Conservation (phyloP, 2,113 vertebrate genomes). For the Actenoides lindsayi region DNA sequence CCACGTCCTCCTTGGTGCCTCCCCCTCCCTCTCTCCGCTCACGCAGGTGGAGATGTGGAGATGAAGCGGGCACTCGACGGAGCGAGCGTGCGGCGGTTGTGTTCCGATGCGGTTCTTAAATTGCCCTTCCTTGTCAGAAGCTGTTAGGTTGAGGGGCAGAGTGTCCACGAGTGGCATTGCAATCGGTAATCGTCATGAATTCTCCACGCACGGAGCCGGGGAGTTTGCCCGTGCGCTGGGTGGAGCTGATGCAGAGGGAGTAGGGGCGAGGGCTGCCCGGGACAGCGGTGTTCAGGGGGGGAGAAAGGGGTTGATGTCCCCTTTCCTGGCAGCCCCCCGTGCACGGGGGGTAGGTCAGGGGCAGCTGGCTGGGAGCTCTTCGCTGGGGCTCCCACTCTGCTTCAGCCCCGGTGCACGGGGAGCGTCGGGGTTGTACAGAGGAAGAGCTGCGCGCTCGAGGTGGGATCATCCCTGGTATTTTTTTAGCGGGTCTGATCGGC, state of each 20-base stretch:
- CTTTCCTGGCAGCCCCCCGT: background rate
- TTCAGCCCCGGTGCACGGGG: background rate
- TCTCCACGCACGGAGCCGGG: background rate
- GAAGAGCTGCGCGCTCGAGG: background rate
- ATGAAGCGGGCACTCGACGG: background rate
- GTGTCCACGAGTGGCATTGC: background rate
- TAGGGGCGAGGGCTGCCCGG: rapidly evolving
- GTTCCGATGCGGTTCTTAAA: slow-evolving; percentile 15
- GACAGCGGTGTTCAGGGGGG: rapidly evolving
- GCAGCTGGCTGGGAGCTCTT: background rate
- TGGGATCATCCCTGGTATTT: background rate
- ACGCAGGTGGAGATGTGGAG: background rate
- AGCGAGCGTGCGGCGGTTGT: background rate
- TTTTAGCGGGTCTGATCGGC: background rate
- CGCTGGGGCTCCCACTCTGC: background rate
- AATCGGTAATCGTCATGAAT: slow-evolving; percentile 30
- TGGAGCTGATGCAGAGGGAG: rapidly evolving
- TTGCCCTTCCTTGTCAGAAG: slow-evolving; percentile 53
- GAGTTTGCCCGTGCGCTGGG: rapidly evolving
- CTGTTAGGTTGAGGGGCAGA: slow-evolving; percentile 46
- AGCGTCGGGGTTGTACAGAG: background rate
- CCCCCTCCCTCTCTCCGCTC: background rate
- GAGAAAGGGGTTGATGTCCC: background rate
- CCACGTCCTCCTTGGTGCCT: background rate
- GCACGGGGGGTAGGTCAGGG: background rate